Evolutionary conservation across 2,113 vertebrate species (phyloP), one percentile per base, ranked within the genome.

Genomic region (Poeciliopsis prolifica): DNA sequence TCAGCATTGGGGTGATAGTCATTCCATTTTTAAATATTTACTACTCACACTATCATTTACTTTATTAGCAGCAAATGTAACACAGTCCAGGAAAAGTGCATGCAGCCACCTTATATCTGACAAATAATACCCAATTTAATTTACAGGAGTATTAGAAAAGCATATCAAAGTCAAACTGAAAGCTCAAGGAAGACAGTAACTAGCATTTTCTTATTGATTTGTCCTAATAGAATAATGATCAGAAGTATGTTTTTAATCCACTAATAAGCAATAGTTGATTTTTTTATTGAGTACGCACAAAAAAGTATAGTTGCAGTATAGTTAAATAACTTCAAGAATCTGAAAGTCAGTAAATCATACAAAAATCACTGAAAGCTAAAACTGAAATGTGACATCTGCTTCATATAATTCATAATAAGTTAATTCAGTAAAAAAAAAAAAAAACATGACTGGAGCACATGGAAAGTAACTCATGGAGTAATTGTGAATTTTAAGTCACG

Each of bases 61-160:
- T 54, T 8, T 24, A 42, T 54, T 54, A 54, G 19, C 48, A 24
- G 17, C 19, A 54, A 54, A 54, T 54, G 15, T 30, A 33, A 31
- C 28, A 70, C 42, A 70, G n/a, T 70, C n/a, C 24, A 77, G 22
- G 11, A 17, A 19, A 26, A 70, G 17, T 28, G 29, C 30, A 70
- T 31, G 31, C 31, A 58, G 64, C 58, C 26, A 31, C 33, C 65
- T 31, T 68, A 31, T 22, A 33, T 44, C 11, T 51, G 13, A 78
- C 30, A 29, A 72, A 78, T 51, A 69, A 61, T 51, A 42, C 4
- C 22, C 0, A 13, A 26, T 26, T 28, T 28, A 63, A 64, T 61
- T 29, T 48, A 68, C 51, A 37, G n/a, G 33, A 29, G 5, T 19
- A 13, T 3, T 40, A 58, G 4, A 26, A 40, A 75, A 65, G 30